Evolutionary conservation across 2,888 invertebrate species (phyloP).

Genomic region (Dicyrtomina minuta): DNA sequence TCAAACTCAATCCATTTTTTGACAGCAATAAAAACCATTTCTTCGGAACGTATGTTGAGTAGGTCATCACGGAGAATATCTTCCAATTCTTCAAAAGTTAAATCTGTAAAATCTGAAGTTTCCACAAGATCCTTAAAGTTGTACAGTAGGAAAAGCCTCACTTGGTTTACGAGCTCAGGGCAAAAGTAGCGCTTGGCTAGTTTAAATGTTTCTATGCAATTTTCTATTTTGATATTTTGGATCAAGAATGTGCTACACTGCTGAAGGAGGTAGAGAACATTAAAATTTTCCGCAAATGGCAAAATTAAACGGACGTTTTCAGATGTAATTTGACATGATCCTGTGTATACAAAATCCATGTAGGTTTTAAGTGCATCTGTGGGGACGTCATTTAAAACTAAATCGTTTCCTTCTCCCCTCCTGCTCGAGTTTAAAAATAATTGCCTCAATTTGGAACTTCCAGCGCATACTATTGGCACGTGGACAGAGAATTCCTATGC

Average conservation of each 20-base stretch:
- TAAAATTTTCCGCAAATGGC: constrained; percentile 71
- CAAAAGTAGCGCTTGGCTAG: constrained; percentile 72
- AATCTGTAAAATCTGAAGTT: constrained; percentile 66
- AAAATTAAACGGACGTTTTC: constrained; percentile 71
- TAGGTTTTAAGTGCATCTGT: constrained; percentile 64
- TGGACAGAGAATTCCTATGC: constrained; percentile 63
- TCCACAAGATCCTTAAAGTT: constrained; percentile 65
- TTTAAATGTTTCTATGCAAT: constrained; percentile 71
- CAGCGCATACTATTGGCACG: constrained; percentile 70
- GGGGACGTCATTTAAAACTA: constrained; percentile 51
- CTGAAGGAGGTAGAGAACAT: constrained; percentile 71
- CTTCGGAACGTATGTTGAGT: constrained; percentile 71
- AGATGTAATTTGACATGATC: constrained; percentile 65
- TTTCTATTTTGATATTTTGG: constrained; percentile 65
- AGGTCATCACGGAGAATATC: constrained; percentile 70
- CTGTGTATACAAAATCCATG: constrained; percentile 75
- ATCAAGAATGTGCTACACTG: constrained; percentile 69
- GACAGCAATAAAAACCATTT: constrained; percentile 72
- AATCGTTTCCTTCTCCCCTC: constrained; percentile 56
- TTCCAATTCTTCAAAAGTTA: constrained; percentile 65
- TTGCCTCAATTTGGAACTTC: constrained; percentile 73
- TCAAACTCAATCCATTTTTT: constrained; percentile 70
- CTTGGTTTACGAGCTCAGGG: constrained; percentile 63
- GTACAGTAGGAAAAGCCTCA: constrained; percentile 54
- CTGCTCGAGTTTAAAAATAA: constrained; percentile 70